Conservation (phyloP, 2,113 vertebrate species). For the Pollimyrus isidori region DNA sequence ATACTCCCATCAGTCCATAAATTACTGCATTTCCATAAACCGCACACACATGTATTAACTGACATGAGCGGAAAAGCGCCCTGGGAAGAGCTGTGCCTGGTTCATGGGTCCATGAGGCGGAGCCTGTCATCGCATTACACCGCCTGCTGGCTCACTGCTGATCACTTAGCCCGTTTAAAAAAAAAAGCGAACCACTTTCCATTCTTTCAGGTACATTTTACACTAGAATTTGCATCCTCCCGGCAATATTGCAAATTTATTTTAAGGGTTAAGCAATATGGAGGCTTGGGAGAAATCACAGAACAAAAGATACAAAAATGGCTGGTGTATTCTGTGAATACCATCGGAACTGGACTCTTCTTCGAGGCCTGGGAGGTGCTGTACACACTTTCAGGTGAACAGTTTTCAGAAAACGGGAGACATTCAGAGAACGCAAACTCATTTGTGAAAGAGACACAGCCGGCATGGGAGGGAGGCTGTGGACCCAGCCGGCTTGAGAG, state of each 20-base stretch:
- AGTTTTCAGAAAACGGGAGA: conserved; percentile 34
- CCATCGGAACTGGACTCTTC: conserved; percentile 50
- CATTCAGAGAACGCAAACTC: conserved; percentile 57
- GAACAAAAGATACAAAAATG: conserved; percentile 43
- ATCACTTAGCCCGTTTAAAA: background rate
- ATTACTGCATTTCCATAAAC: background rate
- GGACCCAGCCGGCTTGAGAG: conserved; percentile 53
- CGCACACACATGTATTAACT: background rate
- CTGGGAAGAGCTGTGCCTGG: background rate
- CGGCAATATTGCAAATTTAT: conserved; percentile 26
- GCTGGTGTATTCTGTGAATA: conserved; percentile 74
- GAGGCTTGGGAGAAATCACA: conserved; percentile 26
- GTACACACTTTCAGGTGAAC: conserved; percentile 16
- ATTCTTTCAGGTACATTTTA: conserved; percentile 28
- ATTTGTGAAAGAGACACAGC: conserved; percentile 86
- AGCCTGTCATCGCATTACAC: background rate
- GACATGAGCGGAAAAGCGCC: background rate
- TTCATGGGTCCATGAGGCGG: background rate
- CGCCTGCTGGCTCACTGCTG: background rate
- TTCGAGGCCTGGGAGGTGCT: conserved; percentile 16
- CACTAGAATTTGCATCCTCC: conserved; percentile 17
- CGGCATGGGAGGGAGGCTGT: conserved; percentile 58
- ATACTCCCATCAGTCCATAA: background rate
- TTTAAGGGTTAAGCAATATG: conserved; percentile 40
- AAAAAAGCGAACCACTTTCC: background rate